Conservation (phyloP, 2,797 vertebrate species). For the Platalea minor region DNA sequence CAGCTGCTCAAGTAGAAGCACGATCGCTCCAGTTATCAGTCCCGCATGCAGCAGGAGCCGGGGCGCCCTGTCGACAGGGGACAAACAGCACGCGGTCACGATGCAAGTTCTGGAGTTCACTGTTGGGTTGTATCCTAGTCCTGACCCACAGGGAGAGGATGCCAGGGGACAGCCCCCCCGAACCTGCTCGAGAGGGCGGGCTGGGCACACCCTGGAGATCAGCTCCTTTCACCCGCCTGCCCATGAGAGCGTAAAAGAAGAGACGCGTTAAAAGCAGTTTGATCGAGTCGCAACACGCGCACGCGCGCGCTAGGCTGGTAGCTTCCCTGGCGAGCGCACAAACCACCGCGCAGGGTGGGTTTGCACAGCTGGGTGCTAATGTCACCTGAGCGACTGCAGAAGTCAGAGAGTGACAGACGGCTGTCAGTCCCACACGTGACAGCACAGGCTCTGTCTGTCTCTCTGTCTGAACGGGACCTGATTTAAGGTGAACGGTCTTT, state of each 20-base stretch:
- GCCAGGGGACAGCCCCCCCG: neutral
- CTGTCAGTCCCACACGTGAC: fast-evolving
- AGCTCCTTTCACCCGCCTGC: neutral
- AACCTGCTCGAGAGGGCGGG: fast-evolving
- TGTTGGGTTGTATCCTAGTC: neutral
- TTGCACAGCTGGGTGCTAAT: neutral
- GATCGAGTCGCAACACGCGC: neutral
- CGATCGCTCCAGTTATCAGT: neutral
- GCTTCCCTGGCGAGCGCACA: neutral
- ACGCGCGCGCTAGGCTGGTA: fast-evolving
- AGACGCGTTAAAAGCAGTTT: fast-evolving
- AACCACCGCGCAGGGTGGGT: neutral
- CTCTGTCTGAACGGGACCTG: neutral
- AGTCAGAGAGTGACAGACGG: fast-evolving
- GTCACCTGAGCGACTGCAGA: too few relatives aligned
- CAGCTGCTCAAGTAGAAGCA: neutral
- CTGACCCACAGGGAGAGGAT: neutral
- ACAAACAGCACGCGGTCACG: neutral
- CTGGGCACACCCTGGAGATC: neutral
- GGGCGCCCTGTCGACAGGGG: neutral
- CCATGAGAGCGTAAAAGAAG: too few relatives aligned
- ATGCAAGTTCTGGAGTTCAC: neutral
- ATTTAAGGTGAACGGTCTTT: fast-evolving
- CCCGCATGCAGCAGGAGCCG: fast-evolving
- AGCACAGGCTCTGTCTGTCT: too few relatives aligned